Evolutionary conservation across 1,140 invertebrate species (phyloP).

Genomic region (Phocides pigmalion): DNA sequence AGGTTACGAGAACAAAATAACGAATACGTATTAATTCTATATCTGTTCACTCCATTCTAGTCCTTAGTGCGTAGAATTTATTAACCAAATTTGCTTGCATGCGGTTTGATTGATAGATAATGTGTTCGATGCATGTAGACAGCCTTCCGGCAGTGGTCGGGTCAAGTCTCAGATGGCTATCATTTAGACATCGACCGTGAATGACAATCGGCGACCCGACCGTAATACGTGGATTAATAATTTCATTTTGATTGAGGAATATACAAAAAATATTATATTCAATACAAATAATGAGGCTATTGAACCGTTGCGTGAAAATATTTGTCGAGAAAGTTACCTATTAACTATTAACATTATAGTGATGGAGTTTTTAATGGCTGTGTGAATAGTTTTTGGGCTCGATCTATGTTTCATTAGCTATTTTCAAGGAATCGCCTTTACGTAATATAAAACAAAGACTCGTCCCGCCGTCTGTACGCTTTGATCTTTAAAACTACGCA

Average conservation of each 20-base stretch:
- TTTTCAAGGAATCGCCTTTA: no score
- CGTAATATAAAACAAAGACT: no score
- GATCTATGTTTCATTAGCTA: no score
- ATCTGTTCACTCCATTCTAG: constrained; percentile 3
- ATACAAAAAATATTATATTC: constrained; percentile 7
- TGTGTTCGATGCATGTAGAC: constrained; percentile 8
- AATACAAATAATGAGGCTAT: background rate
- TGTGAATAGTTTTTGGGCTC: no score
- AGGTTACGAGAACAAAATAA: constrained; percentile 16
- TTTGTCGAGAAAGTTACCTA: background rate
- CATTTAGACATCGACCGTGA: constrained; percentile 16
- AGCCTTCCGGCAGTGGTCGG: constrained; percentile 24
- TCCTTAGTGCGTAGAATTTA: constrained; percentile 8
- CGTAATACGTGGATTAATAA: constrained; percentile 17
- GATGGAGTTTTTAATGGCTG: no score
- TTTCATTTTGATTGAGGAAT: constrained; percentile 16
- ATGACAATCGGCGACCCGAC: constrained; percentile 15
- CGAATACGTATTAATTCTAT: background rate
- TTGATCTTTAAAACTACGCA: no score
- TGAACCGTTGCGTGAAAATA: background rate
- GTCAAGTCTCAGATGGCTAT: constrained; percentile 15
- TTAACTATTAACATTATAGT: background rate
- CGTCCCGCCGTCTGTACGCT: no score
- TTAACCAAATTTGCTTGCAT: constrained; percentile 17
- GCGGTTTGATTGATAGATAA: constrained; percentile 13